phyloP scores from a whole-genome alignment of 2,113 vertebrate genomes.

The Chaetorhynchus papuensis region DNA sequence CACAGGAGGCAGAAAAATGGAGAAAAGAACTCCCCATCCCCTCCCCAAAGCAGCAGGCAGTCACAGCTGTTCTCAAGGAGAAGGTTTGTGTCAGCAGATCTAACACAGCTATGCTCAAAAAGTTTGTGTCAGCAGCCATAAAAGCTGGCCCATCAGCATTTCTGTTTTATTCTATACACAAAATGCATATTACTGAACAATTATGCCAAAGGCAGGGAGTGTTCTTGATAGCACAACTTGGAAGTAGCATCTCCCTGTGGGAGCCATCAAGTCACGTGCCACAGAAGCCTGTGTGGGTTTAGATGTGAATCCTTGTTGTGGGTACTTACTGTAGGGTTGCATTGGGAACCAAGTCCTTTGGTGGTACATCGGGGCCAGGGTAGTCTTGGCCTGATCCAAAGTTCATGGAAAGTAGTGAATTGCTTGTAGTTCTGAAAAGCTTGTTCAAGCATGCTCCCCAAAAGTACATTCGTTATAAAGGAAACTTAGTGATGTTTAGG shows the following conservation, averaged over 20 bases:
- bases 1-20: not conserved
- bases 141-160: slow-evolving; percentile 63
- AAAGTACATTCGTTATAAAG: not conserved
- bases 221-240: slow-evolving; percentile 28
- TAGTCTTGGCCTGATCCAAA: not conserved
- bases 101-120: slow-evolving; percentile 21
- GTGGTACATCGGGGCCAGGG: not conserved
- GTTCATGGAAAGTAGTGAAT: not conserved
- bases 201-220: slow-evolving; percentile 52
- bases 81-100: slow-evolving; percentile 62
- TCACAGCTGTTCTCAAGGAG: slow-evolving; percentile 59
- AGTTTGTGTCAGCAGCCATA: slow-evolving; percentile 62
- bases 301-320: not conserved
- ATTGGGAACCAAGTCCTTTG: not conserved
- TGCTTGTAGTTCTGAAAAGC: not conserved
- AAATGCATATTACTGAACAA: slow-evolving; percentile 57
- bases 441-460: not conserved
- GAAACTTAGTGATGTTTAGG: not conserved
- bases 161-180: slow-evolving; percentile 41
- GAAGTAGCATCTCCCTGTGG: slow-evolving; percentile 38
- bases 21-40: not conserved
- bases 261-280: not conserved
- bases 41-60: slow-evolving; percentile 17
- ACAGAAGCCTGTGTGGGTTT: not conserved
- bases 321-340: not conserved